Evolutionary conservation across 2,888 invertebrate genomes (phyloP), one percentile per base, ranked within the genome.

Genomic region (Rhagium mordax): DNA sequence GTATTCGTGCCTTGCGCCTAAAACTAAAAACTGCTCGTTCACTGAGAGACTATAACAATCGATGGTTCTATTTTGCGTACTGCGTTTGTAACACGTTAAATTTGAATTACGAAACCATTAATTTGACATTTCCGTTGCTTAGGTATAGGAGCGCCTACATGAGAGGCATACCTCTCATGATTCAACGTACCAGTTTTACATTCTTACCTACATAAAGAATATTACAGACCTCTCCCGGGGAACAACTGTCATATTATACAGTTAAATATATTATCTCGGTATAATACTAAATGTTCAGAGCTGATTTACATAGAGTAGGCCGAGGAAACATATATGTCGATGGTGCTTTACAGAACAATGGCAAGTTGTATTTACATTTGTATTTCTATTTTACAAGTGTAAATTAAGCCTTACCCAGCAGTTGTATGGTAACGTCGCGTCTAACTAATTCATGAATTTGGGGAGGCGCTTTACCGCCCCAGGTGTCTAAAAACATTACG

Each of bases 271-370:
- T 41, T 41, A 13, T 41, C 41, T 41, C 41, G 3, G 13, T 4
- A 41, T n/a, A 15, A 41, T 8, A 41, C 3, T 41, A 3, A 33
- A 41, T 13, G 41, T n/a, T n/a, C 41, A 13, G 4, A 41, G 5
- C 41, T 41, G 41, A 59, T 59, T 59, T 59, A 59, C 59, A 59
- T 59, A 29, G 1, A 59, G 59, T 59, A 13, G 59, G 59, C 8
- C 7, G 59, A 59, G 18, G 15, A 18, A 59, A 59, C 16, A 7
- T 15, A 59, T 16, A 59, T 33, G 33, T 59, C 33, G 29, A 59
- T 59, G 33, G 29, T 6, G 57, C 24, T 27, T 55, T 57, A 59
- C 59, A 59, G 55, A 55, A 55, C 59, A 59, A 59, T 59, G 18
- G 33, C 7, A 18, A 18, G 16, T 55, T 55, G 7, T 6, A 59